A percentile compares a stretch with the other conserved stretches of the same genome.
phyloP scores from a whole-genome alignment of 2,113 vertebrate species.

The Diphyllodes magnificus region DNA sequence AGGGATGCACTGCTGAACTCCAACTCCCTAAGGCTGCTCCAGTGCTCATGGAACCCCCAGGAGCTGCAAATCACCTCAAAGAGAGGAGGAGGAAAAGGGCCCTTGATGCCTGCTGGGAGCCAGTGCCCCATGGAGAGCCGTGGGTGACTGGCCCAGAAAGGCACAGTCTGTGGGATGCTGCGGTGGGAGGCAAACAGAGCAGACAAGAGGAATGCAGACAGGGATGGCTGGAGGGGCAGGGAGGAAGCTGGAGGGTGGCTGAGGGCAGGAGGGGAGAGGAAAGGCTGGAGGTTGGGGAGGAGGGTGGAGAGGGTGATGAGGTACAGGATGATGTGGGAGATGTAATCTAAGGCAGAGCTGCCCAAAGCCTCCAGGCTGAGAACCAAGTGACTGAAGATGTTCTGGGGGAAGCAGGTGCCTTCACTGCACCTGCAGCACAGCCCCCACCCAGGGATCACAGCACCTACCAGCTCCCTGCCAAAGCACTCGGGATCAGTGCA shows the following conservation, averaged over 20 bases:
- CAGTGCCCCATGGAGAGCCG: background rate
- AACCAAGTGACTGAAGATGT: background rate
- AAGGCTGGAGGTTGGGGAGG: background rate
- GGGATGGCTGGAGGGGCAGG: background rate
- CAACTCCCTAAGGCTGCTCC: background rate
- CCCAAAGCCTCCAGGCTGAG: background rate
- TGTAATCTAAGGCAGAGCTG: background rate
- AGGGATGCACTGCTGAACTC: rapidly evolving
- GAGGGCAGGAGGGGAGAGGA: background rate
- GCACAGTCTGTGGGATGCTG: background rate
- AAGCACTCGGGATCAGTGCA: rapidly evolving
- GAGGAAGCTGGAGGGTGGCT: background rate
- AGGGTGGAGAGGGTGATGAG: background rate
- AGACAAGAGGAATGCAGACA: background rate
- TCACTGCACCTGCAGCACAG: background rate
- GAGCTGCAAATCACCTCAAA: background rate
- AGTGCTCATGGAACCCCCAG: rapidly evolving
- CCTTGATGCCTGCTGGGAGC: rapidly evolving
- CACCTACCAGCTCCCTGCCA: background rate
- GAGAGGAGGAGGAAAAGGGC: background rate
- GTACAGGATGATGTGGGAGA: background rate
- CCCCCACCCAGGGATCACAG: background rate
- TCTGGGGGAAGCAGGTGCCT: background rate
- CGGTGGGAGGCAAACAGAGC: background rate
- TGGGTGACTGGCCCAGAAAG: background rate